phyloP scores from a whole-genome alignment of 2,888 invertebrate genomes.

The Andrena trimmerana region DNA sequence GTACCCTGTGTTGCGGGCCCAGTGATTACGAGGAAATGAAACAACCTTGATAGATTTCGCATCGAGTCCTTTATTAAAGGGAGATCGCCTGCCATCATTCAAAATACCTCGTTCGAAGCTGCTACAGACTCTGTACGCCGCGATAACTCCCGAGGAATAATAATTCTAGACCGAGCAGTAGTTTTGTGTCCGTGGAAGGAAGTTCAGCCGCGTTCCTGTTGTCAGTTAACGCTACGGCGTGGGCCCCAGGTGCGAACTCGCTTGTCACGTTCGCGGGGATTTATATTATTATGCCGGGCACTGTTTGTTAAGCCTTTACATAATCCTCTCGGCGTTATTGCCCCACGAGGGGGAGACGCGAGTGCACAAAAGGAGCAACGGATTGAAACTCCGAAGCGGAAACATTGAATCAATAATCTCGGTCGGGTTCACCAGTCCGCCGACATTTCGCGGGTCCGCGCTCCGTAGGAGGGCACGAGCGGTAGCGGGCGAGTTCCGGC shows the following conservation, averaged over 20 bases:
- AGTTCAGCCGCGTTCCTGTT: background rate
- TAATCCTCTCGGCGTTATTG: conserved; percentile 29
- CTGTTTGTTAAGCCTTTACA: conserved; percentile 35
- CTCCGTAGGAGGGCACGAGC: no score
- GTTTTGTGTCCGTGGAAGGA: background rate
- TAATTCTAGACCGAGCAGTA: background rate
- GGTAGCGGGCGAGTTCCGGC: background rate
- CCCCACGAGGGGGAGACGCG: background rate
- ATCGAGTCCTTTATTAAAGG: no score
- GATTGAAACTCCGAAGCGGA: background rate
- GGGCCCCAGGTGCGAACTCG: conserved; percentile 21
- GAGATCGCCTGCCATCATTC: background rate
- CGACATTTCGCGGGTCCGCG: background rate
- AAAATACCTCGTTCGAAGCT: background rate
- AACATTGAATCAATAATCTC: conserved; percentile 32
- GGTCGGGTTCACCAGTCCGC: background rate
- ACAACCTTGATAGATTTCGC: background rate
- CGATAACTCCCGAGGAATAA: background rate
- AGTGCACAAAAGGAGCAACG: conserved; percentile 12
- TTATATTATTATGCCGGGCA: conserved; percentile 34
- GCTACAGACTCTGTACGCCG: background rate
- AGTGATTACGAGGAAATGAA: conserved; percentile 5
- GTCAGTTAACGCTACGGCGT: background rate
- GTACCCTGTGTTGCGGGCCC: background rate
- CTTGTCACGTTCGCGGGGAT: conserved; percentile 30